A percentile compares a stretch with the other conserved stretches of the same genome.
Conservation (phyloP, 2,797 vertebrate species). For the Luscinia luscinia region DNA sequence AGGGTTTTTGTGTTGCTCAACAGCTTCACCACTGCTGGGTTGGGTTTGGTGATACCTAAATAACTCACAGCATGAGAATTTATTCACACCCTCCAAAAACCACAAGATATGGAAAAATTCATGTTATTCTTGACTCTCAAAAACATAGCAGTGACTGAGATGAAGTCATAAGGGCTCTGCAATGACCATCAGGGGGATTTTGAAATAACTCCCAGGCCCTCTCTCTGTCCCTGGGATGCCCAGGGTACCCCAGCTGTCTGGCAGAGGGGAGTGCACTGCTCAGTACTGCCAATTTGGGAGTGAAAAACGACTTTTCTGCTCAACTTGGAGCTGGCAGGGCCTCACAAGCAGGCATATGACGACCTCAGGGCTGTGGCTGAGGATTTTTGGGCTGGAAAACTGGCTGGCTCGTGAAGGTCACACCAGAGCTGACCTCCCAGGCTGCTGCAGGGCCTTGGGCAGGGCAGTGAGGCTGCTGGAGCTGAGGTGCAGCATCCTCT, state of each 20-base stretch:
- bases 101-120: conserved; percentile 73
- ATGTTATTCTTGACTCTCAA: conserved; percentile 73
- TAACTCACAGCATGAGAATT: conserved; percentile 73
- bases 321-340: background rate
- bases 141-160: conserved; percentile 63
- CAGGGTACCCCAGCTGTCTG: conserved; percentile 37
- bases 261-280: background rate
- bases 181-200: conserved; percentile 64
- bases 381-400: background rate
- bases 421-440: background rate
- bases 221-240: conserved; percentile 35
- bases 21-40: background rate
- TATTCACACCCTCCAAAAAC: conserved; percentile 74
- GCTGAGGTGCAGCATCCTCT: background rate
- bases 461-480: background rate
- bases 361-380: background rate
- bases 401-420: background rate
- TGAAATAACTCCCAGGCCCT: conserved; percentile 54
- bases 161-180: conserved; percentile 72
- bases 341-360: background rate
- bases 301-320: background rate
- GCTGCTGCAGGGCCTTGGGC: background rate
- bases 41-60: conserved; percentile 53
- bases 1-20: conserved; percentile 20
- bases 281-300: background rate